These are phyloP conservation scores for Epinephelus moara DNA, from an alignment of 2,113 vertebrate genomes.

Conservation along the genomic window DNA sequence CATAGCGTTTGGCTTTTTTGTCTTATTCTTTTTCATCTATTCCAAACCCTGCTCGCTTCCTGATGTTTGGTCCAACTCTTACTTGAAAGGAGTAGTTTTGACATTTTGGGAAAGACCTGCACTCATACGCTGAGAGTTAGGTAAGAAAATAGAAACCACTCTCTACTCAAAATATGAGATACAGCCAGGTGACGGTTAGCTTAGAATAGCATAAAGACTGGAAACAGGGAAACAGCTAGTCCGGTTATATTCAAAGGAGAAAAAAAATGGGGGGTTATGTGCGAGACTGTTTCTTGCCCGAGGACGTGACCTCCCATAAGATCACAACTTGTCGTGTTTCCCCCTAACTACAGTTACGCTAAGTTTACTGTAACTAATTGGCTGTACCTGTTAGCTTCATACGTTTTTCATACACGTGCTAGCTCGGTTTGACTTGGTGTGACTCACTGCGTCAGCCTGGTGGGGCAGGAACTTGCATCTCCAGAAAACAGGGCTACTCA, in stretches of 20 bases:
- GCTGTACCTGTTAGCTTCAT: too few relatives aligned
- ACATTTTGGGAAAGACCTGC: background rate
- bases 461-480: too few relatives aligned
- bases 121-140: background rate
- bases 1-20: background rate
- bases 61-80: background rate
- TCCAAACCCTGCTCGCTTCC: background rate
- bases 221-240: background rate
- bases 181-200: background rate
- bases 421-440: too few relatives aligned
- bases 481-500: too few relatives aligned
- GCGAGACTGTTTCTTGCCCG: too few relatives aligned
- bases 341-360: background rate
- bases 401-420: too few relatives aligned
- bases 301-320: too few relatives aligned
- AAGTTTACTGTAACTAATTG: too few relatives aligned
- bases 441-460: too few relatives aligned
- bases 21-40: background rate
- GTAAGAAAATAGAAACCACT: too few relatives aligned
- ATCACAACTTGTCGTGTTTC: too few relatives aligned
- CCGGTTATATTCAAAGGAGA: background rate
- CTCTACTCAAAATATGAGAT: background rate
- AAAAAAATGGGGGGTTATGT: background rate
- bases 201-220: background rate
- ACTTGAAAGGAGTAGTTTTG: background rate